Conservation (phyloP, 2,888 invertebrate species). For the Mesoligia furuncula region DNA sequence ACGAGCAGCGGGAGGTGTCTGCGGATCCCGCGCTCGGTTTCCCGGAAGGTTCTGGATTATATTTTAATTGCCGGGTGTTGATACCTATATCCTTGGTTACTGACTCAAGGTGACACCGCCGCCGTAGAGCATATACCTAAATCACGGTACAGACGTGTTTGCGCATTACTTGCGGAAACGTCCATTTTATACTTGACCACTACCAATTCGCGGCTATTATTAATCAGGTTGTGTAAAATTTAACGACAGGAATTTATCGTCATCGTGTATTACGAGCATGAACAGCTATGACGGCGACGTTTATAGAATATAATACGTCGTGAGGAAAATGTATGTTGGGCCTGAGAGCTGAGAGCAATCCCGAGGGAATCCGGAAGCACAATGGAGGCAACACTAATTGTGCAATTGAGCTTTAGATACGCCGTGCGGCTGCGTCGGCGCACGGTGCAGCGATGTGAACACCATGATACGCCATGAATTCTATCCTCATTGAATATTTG, state of each 20-base stretch:
- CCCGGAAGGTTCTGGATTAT: constrained; percentile 83
- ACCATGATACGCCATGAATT: constrained; percentile 63
- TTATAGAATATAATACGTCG: constrained; percentile 59
- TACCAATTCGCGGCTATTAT: constrained; percentile 65
- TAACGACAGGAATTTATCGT: constrained; percentile 66
- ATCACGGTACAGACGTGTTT: constrained; percentile 65
- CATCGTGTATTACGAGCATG: constrained; percentile 50
- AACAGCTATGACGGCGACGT: constrained; percentile 44
- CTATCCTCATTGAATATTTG: constrained; percentile 67
- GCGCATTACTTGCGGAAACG: constrained; percentile 72
- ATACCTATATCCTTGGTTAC: constrained; percentile 75
- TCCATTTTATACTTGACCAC: constrained; percentile 61
- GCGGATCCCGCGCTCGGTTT: constrained; percentile 71
- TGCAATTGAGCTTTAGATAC: constrained; percentile 85
- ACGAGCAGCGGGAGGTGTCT: constrained; percentile 65
- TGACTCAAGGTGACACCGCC: constrained; percentile 74
- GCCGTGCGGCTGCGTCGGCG: constrained; percentile 66
- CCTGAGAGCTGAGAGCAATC: constrained; percentile 75
- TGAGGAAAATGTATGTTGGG: constrained; percentile 64
- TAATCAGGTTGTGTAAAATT: constrained; percentile 66
- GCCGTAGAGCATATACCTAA: constrained; percentile 61
- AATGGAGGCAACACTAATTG: constrained; percentile 81
- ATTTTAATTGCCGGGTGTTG: constrained; percentile 79
- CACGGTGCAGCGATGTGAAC: constrained; percentile 65
- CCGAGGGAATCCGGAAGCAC: constrained; percentile 87